Percentiles rank a stretch among this genome's conserved stretches.
These are phyloP conservation scores for Hippocampus guttulatus DNA, from an alignment of 2,113 vertebrate species.

Conservation along the genomic window DNA sequence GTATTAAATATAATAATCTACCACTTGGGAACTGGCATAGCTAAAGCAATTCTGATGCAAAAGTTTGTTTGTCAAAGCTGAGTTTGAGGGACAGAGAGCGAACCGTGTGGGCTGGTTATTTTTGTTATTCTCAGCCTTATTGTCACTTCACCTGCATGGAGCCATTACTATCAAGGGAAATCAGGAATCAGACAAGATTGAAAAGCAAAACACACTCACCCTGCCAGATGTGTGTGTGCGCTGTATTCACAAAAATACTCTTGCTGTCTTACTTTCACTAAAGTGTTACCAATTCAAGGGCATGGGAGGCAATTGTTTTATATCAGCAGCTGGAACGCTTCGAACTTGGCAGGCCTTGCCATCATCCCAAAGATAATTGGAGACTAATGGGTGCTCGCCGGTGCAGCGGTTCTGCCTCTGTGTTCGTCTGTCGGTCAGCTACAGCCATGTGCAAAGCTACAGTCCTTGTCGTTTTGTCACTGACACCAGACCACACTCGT, in stretches of 20 bases:
- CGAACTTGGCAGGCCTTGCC: constrained; percentile 55
- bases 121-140: constrained; percentile 14
- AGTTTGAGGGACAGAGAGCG: neutral
- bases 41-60: neutral
- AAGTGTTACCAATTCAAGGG: constrained; percentile 32
- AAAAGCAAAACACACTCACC: neutral
- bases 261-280: constrained; percentile 11
- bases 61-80: neutral
- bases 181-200: constrained; percentile 29
- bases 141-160: constrained; percentile 11
- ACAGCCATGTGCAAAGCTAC: constrained; percentile 40
- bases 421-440: constrained; percentile 41
- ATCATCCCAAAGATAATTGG: constrained; percentile 67
- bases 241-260: constrained; percentile 9
- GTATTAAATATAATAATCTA: too few species aligned
- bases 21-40: neutral
- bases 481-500: constrained; percentile 63
- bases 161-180: constrained; percentile 36
- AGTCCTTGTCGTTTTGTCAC: constrained; percentile 54
- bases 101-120: neutral
- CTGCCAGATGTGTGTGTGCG: constrained; percentile 2
- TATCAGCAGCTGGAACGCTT: constrained; percentile 38
- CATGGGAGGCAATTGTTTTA: constrained; percentile 36
- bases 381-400: constrained; percentile 51
- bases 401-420: constrained; percentile 31